phyloP scores from a whole-genome alignment of 2,797 vertebrate genomes.

The Onychomys torridus region DNA sequence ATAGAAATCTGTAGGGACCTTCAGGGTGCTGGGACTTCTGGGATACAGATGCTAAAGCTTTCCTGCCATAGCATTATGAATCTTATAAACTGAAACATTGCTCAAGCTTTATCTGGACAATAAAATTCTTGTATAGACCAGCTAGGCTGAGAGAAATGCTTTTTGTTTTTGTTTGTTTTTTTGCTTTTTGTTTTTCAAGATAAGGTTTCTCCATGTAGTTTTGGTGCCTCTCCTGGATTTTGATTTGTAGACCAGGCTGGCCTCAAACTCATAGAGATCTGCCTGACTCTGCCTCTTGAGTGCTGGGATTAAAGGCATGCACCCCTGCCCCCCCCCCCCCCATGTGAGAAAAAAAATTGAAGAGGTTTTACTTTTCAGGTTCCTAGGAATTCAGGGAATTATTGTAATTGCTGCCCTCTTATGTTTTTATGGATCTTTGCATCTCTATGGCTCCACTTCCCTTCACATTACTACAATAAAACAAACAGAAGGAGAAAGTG shows the following conservation, averaged over 20 bases:
- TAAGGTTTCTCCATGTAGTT: no score
- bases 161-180: no score
- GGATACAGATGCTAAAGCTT: not conserved
- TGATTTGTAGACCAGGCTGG: no score
- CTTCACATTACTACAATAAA: not conserved
- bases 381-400: not conserved
- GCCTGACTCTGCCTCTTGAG: no score
- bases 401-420: not conserved
- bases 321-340: no score
- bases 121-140: not conserved
- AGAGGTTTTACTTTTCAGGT: not conserved
- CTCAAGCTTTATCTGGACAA: not conserved
- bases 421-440: not conserved
- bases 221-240: no score
- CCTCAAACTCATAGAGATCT: no score
- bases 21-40: not conserved
- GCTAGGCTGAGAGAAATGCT: not conserved
- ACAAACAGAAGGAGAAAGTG: no score
- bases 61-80: not conserved
- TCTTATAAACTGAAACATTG: not conserved
- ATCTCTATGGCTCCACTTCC: not conserved
- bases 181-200: no score
- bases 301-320: no score
- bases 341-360: not conserved
- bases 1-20: not conserved